Percentiles rank a stretch among this genome's conserved stretches.
Evolutionary conservation across 2,113 vertebrate genomes (phyloP).

Genomic region (Macroglossus sobrinus): DNA sequence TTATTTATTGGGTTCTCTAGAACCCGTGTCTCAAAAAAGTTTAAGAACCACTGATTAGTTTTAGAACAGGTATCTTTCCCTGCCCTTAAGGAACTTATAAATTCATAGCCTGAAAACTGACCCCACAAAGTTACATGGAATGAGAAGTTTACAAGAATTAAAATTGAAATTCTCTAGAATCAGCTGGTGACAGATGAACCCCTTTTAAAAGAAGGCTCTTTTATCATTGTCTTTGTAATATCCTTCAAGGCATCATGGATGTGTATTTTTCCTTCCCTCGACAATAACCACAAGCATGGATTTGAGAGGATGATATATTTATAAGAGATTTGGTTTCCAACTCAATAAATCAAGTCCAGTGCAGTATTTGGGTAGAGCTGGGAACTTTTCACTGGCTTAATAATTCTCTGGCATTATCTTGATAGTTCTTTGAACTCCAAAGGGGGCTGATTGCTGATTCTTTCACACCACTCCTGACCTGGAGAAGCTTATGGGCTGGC

Average conservation of each 20-base stretch:
- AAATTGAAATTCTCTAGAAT: background rate
- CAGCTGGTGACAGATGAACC: background rate
- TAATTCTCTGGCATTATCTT: background rate
- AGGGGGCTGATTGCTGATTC: background rate
- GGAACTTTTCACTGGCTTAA: background rate
- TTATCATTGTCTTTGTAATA: constrained; percentile 1
- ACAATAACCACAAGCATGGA: background rate
- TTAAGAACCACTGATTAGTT: background rate
- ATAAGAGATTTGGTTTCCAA: constrained; percentile 14
- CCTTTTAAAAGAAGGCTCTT: background rate
- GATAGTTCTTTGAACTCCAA: background rate
- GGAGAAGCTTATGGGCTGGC: background rate
- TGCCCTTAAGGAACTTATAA: background rate
- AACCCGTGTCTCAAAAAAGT: background rate
- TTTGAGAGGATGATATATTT: background rate
- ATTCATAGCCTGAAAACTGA: background rate
- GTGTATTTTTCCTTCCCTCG: background rate
- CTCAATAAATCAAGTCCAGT: background rate
- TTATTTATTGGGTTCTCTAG: background rate
- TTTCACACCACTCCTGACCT: background rate
- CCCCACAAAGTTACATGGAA: background rate
- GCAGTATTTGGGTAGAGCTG: background rate
- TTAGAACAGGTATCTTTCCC: background rate
- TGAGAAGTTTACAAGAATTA: background rate
- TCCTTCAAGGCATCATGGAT: background rate